Base-by-base conservation (phyloP, 1,140 invertebrate species). In the Sinella curviseta region DNA sequence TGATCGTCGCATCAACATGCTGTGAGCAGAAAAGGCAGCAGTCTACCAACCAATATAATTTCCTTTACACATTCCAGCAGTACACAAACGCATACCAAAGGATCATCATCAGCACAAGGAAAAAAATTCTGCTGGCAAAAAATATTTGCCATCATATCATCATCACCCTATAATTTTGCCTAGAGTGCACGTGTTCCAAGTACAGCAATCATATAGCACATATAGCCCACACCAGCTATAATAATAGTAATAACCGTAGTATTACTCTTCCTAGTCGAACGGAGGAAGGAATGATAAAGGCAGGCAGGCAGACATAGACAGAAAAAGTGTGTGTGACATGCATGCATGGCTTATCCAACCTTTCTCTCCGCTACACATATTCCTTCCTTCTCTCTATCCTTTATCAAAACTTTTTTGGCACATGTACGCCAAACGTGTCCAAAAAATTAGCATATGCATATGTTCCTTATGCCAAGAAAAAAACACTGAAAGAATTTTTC, bases 361-460 rank as follows among this genome's bases (percentile, higher is more conserved):
- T 60, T 60, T 60, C 55, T 60, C 55, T 24, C 3, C 24, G 12
- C 3, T 26, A 60, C 24, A 12, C 8, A n/a, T 26, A n/a, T 60
- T 60, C 55, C n/a, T 24, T 24, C 3, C 55, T 60, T 14, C 24
- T 60, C 55, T 60, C 55, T 14, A 4, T 60, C 55, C 55, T 60
- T 60, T 60, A 60, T 60, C 55, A 60, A 60, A 60, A n/a, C n/a
- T 24, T 60, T 60, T 60, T 60, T 60, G 55, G 55, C 55, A 60
- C 55, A 60, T 60, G 55, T 60, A 60, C 24, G 55, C 55, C 55
- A 60, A 60, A 60, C 55, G 55, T 60, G 55, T 60, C 55, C 55
- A 60, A 60, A 60, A 60, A 60, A 60, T 60, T 60, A 60, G 55
- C 55, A 60, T 60, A 60, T 60, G 55, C 55, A 60, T 60, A 60